Conservation (phyloP, 2,888 invertebrate genomes). For the Anthrax anthrax region DNA sequence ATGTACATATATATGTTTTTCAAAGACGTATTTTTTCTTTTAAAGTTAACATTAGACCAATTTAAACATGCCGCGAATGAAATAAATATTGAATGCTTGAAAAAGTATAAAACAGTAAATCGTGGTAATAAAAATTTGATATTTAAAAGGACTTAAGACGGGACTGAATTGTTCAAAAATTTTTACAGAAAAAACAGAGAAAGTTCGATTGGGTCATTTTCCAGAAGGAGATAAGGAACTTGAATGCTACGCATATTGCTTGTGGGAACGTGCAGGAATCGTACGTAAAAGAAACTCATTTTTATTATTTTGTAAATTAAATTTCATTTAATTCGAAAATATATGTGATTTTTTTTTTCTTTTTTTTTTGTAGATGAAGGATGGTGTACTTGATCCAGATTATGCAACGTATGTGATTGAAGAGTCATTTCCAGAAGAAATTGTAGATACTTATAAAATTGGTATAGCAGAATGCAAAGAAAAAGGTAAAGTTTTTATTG, state of each 20-base stretch:
- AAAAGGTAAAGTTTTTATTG: constrained; percentile 8
- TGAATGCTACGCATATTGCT: constrained; percentile 40
- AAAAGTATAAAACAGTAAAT: not conserved
- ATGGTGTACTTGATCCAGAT: constrained; percentile 29
- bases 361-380: constrained; percentile 24
- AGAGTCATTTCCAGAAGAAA: constrained; percentile 25
- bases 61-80: not conserved
- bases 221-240: constrained; percentile 20
- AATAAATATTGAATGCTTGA: not conserved
- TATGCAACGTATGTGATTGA: constrained; percentile 29
- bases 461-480: constrained; percentile 24
- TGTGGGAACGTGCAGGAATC: constrained; percentile 38
- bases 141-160: no score
- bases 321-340: not conserved
- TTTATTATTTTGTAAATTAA: not conserved
- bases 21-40: no score
- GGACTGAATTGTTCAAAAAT: not conserved
- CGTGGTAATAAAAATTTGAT: not conserved
- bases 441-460: constrained; percentile 21
- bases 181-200: not conserved
- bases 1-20: no score
- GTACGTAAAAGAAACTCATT: constrained; percentile 24
- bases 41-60: not conserved
- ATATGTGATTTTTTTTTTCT: not conserved
- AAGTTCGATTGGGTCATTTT: not conserved